These are phyloP conservation scores for Aphaenogaster floridana DNA, from an alignment of 1,140 invertebrate species.

Conservation along the genomic window DNA sequence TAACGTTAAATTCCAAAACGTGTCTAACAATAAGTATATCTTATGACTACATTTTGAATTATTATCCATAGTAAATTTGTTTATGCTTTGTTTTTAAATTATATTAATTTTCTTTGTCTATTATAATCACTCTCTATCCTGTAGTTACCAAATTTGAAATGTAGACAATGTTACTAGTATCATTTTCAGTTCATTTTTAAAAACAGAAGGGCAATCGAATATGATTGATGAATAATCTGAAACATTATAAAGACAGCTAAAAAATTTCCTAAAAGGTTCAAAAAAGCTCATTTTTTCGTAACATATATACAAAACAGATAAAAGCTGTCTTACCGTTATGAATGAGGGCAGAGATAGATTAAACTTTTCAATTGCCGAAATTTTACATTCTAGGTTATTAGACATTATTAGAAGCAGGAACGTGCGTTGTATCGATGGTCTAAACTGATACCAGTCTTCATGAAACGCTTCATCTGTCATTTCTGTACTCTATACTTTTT, in stretches of 20 bases:
- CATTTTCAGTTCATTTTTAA: no score
- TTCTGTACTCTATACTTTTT: slow-evolving; percentile 49
- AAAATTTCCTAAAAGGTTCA: no score
- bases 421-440: background rate
- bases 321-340: slow-evolving; percentile 58
- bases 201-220: slow-evolving; percentile 16
- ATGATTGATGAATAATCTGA: slow-evolving; percentile 52
- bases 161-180: no score
- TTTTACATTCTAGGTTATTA: slow-evolving; percentile 64
- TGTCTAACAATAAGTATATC: no score
- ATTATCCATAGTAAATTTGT: no score
- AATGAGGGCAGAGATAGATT: slow-evolving; percentile 70
- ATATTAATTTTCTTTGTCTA: no score
- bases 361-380: slow-evolving; percentile 51
- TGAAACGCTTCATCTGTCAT: slow-evolving; percentile 66
- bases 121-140: no score
- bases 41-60: no score
- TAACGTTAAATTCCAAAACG: no score
- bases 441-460: slow-evolving; percentile 63
- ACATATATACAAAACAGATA: background rate
- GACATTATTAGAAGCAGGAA: slow-evolving; percentile 43
- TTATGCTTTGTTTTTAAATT: no score
- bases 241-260: background rate
- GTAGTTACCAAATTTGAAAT: no score
- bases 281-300: no score